These are phyloP conservation scores for Fistularia commersonii DNA, from an alignment of 2,797 vertebrate genomes.

Conservation along the genomic window DNA sequence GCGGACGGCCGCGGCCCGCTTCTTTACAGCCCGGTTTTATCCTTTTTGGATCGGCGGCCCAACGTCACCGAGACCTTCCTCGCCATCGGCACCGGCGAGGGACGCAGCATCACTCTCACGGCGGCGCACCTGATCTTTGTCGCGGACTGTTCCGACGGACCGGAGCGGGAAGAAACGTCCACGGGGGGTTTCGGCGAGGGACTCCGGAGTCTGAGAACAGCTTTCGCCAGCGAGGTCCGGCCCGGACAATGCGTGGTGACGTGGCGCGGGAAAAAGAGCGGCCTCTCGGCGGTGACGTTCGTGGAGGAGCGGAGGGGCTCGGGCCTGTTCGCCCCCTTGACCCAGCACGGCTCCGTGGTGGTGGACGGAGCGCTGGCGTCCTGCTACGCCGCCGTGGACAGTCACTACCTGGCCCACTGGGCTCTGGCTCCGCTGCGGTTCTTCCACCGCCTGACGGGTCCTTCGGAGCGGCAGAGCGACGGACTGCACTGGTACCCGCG, in stretches of 20 bases:
- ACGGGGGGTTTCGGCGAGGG: slow-evolving; percentile 4
- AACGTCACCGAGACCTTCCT: slow-evolving; percentile 76
- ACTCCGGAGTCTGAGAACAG: slow-evolving; percentile 66
- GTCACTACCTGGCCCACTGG: slow-evolving; percentile 85
- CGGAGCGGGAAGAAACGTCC: slow-evolving; percentile 3
- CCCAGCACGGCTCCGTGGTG: slow-evolving; percentile 86
- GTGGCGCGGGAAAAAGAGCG: slow-evolving; percentile 23
- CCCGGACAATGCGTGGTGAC: slow-evolving; percentile 87
- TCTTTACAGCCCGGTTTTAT: slow-evolving; percentile 87
- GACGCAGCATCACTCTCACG: slow-evolving; percentile 83
- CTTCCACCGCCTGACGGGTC: slow-evolving; percentile 75
- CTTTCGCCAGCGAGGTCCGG: slow-evolving; percentile 84
- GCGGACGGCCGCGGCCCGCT: slow-evolving; percentile 70
- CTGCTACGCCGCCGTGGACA: slow-evolving; percentile 88
- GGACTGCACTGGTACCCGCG: slow-evolving; percentile 93
- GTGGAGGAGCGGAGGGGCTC: slow-evolving; percentile 68
- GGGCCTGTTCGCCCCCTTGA: slow-evolving; percentile 88
- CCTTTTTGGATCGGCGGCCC: slow-evolving; percentile 87
- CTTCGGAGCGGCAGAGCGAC: slow-evolving; percentile 65
- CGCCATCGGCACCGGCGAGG: slow-evolving; percentile 78
- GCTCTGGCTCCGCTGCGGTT: slow-evolving; percentile 86
- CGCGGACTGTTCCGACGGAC: slow-evolving; percentile 70
- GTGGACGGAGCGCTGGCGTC: slow-evolving; percentile 89
- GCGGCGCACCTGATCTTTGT: slow-evolving; percentile 89
- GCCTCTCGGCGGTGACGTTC: slow-evolving; percentile 68